Base-by-base conservation (phyloP, 2,888 invertebrate genomes). In the Rhingia rostrata region DNA sequence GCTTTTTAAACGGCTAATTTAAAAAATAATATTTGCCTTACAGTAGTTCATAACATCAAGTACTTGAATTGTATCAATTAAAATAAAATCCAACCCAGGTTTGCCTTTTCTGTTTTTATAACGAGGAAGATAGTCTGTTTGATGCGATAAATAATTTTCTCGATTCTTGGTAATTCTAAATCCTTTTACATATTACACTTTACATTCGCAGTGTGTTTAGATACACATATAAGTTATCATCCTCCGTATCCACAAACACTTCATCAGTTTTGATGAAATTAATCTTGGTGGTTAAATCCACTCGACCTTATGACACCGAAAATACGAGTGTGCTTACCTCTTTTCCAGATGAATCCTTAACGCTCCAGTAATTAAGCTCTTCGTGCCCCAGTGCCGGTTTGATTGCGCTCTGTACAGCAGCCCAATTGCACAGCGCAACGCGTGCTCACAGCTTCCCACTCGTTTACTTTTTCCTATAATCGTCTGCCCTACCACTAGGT, bases 281-380 rank as follows among this genome's bases (percentile, higher is more conserved):
- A 78, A 69, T 83, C 67, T 73, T 63, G 41, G 58, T 58, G 56
- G 73, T 63, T 83, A 73, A 78, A 56, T 63, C 67, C 73, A 83
- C 83, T 83, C 78, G 73, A 83, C 83, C 83, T 64, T 78, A 73
- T 78, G 83, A 83, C 83, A 83, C 82, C 78, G 49, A 83, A 83
- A 67, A 61, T 49, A 72, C 61, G 73, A 69, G 69, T 70, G 56
- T 22, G 64, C 84, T 79, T 84, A 84, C 84, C 84, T 84, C 80
- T 78, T 80, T 84, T 84, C 64, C 58, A 84, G 70, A 84, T 75
- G 78, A 84, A 80, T 70, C 70, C 79, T 80, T 80, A 64, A 79
- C 79, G 84, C 79, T 79, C 74, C 64, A 74, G 80, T 74, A 80
- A 84, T 79, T 80, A 84, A 79, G 79, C 79, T 69, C 64, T 80